Conservation (phyloP, 2,888 invertebrate species). For the Eristalis pertinax region DNA sequence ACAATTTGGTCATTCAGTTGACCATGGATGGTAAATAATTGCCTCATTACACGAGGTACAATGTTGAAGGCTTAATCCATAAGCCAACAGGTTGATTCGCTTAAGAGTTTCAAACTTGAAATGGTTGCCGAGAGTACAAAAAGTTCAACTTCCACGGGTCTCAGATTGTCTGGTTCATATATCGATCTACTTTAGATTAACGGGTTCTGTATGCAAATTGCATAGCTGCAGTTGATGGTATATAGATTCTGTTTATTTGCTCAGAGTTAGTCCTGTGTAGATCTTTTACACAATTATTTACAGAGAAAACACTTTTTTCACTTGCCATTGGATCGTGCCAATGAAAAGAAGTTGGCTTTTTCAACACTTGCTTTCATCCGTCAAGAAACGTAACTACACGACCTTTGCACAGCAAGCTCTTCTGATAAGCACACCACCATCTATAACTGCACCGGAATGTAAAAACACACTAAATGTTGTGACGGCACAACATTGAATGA, state of each 20-base stretch:
- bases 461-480: no score
- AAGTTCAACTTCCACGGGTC: background rate
- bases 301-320: conserved; percentile 15
- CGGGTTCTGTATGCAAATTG: background rate
- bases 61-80: background rate
- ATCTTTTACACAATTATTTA: background rate
- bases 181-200: background rate
- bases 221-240: conserved; percentile 1
- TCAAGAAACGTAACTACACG: no score
- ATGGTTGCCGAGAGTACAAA: conserved; percentile 5
- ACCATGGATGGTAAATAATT: conserved; percentile 1
- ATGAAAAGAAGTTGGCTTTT: background rate
- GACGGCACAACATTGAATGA: no score
- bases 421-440: no score
- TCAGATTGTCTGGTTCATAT: conserved; percentile 4
- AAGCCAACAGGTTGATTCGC: conserved; percentile 7
- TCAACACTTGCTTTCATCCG: no score
- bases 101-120: background rate
- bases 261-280: background rate
- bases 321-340: conserved; percentile 7
- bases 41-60: conserved; percentile 14
- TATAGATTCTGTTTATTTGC: background rate
- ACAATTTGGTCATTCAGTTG: background rate
- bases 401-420: no score
- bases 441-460: no score